Conservation (phyloP, 30 jellyfish, hydroid and myxozoan genomes). For the Turritopsis dohrnii region DNA sequence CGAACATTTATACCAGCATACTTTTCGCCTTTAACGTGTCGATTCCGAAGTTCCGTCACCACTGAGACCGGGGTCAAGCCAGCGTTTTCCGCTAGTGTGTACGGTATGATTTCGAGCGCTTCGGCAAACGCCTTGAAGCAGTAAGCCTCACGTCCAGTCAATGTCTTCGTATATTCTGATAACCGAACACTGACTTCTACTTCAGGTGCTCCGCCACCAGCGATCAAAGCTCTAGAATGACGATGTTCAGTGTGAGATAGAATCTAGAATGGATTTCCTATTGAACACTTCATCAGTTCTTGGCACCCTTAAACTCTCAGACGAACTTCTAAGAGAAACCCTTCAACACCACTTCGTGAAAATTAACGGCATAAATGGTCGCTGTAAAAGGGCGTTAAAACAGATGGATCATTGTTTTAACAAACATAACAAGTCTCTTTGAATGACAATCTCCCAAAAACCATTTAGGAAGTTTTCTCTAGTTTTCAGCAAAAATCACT, state of each 20-base stretch:
- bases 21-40: constrained; percentile 88
- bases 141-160: constrained; percentile 91
- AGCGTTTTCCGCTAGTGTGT: constrained; percentile 96
- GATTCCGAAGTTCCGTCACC: constrained; percentile 89
- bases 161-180: constrained; percentile 64
- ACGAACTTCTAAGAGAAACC: too few species aligned
- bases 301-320: too few species aligned
- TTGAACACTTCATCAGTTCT: too few species aligned
- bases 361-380: too few species aligned
- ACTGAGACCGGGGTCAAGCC: constrained; percentile 96
- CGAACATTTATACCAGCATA: constrained; percentile 92
- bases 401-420: too few species aligned
- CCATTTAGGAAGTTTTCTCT: too few species aligned
- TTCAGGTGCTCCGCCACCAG: constrained; percentile 99
- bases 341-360: background rate
- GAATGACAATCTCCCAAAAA: too few species aligned
- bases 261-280: too few species aligned
- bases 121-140: constrained; percentile 97
- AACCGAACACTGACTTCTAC: constrained; percentile 71
- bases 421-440: too few species aligned
- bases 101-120: constrained; percentile 95
- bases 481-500: background rate
- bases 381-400: too few species aligned
- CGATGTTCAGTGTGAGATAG: too few species aligned
- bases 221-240: constrained; percentile 72